Conservation (phyloP, 2,888 invertebrate species). For the Spialia ferax region DNA sequence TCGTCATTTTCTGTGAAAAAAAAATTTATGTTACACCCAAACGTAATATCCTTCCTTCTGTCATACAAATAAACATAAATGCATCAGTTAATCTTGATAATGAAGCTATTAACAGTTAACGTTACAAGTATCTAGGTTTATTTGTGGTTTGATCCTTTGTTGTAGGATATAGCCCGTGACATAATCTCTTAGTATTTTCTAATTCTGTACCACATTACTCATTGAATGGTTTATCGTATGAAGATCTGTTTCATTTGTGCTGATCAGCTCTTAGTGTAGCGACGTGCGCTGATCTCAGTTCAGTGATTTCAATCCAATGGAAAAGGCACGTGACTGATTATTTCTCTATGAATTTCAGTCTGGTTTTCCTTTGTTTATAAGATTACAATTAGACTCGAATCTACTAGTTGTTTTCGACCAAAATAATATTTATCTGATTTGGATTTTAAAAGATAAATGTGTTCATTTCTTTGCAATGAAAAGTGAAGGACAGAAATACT, state of each 20-base stretch:
- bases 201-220: constrained; percentile 34
- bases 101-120: constrained; percentile 24
- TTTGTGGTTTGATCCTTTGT: constrained; percentile 32
- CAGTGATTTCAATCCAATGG: neutral
- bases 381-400: too few relatives aligned
- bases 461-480: too few relatives aligned
- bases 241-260: constrained; percentile 14
- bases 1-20: too few relatives aligned
- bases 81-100: constrained; percentile 30
- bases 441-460: too few relatives aligned
- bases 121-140: constrained; percentile 17
- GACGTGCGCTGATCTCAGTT: neutral
- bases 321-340: too few relatives aligned
- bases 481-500: too few relatives aligned
- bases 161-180: constrained; percentile 37
- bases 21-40: too few relatives aligned
- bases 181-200: constrained; percentile 35
- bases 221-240: constrained; percentile 28
- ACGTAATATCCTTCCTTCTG: too few relatives aligned
- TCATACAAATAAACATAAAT: neutral
- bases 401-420: too few relatives aligned
- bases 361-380: too few relatives aligned
- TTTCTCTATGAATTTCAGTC: too few relatives aligned
- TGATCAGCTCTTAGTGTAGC: neutral
- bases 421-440: too few relatives aligned